Percentiles rank a stretch among this genome's conserved stretches.
Evolutionary conservation across 2,888 invertebrate species (phyloP).

Genomic region (Aromia moschata): DNA sequence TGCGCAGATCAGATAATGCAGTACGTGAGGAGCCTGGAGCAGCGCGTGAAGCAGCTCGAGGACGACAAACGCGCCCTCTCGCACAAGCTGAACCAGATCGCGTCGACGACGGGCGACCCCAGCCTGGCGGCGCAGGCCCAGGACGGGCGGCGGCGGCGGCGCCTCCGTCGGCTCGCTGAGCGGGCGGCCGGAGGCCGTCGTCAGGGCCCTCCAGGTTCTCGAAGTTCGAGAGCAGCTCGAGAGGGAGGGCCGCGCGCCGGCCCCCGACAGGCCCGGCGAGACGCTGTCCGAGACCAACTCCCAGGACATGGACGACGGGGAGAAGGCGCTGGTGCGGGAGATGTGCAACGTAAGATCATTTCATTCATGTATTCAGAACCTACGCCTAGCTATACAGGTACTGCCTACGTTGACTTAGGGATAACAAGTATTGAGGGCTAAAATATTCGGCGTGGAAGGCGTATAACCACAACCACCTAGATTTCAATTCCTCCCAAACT

Average conservation of each 20-base stretch:
- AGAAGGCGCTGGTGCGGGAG: constrained; percentile 91
- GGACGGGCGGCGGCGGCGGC: too few relatives aligned
- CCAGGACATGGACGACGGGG: constrained; percentile 82
- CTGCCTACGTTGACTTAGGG: too few relatives aligned
- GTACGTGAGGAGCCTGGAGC: constrained; percentile 90
- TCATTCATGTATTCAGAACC: too few relatives aligned
- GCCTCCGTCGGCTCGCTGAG: constrained; percentile 65
- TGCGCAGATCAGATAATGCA: constrained; percentile 83
- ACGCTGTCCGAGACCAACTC: constrained; percentile 57
- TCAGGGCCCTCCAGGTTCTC: constrained; percentile 79
- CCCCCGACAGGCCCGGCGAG: constrained; percentile 49
- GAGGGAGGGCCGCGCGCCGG: constrained; percentile 68
- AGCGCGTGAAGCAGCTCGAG: constrained; percentile 83
- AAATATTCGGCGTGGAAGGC: too few relatives aligned
- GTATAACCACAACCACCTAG: too few relatives aligned
- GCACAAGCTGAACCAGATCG: constrained; percentile 63
- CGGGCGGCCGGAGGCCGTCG: constrained; percentile 89
- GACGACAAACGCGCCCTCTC: constrained; percentile 77
- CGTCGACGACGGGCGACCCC: constrained; percentile 62
- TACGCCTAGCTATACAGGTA: too few relatives aligned
- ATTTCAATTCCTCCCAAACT: too few relatives aligned
- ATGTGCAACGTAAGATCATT: constrained; percentile 95
- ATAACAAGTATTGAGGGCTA: too few relatives aligned
- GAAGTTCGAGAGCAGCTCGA: constrained; percentile 89
- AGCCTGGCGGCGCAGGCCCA: constrained; percentile 55